Evolutionary conservation across 2,113 vertebrate genomes (phyloP), one percentile per base, ranked within the genome.

Genomic region (Pollimyrus isidori): DNA sequence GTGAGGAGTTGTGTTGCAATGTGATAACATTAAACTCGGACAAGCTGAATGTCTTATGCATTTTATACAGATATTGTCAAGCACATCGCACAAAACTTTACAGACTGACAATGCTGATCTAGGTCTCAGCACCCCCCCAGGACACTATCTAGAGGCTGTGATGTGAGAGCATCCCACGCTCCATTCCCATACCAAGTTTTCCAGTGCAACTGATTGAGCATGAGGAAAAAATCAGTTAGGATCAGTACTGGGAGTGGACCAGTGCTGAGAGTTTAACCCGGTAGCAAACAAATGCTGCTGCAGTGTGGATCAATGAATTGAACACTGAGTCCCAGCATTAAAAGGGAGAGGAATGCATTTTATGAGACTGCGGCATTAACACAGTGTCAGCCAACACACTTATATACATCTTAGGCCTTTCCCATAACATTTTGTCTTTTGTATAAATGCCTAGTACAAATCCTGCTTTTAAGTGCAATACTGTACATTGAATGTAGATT

Each of bases 401-500:
- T 94, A 89, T 76, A 91, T 92, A 91, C 93, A 92, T 93, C 65
- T 92, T 92, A 93, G 92, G 93, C 94, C 92, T 92, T 92, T 87
- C 48, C 49, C 23, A 30, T 91, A 91, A 95, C 95, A 95, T 96
- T 95, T 95, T 93, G 23, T 94, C 96, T 93, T 92, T 94, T 94
- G 93, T 95, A 92, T 97, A 97, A 93, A 96, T 96, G 95, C 95
- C 90, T 93, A 97, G 97, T 97, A 97, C 92, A 97, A 97, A 97
- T 95, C 96, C 90, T 96, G 96, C 96, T 94, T 95, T 86, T 95
- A 87, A 97, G 97, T 97, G 97, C 97, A 97, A 97, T 98, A 97
- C 96, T 97, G 95, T 97, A 97, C 96, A 97, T 95, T 96, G 94
- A 97, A 96, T 97, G 97, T 94, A 97, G 95, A 97, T 95, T 95